Evolutionary conservation across 2,113 vertebrate species (phyloP), one percentile per base, ranked within the genome.

Genomic region (Equus quagga): DNA sequence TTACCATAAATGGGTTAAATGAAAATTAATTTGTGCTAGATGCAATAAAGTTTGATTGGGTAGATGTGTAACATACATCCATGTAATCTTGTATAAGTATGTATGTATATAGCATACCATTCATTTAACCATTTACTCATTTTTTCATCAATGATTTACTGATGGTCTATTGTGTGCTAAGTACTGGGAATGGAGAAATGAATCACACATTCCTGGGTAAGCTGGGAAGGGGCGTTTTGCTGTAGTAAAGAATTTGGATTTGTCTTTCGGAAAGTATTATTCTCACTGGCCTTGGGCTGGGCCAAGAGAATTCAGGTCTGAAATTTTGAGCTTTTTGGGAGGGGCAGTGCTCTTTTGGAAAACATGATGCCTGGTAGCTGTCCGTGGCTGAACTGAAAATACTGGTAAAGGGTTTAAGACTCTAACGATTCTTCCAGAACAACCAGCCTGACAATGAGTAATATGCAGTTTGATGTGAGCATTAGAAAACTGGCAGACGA

Each of bases 391-490:
- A 82, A 90, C 26, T 90, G 86, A 73, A 98, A 97, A 93, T 15
- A 91, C 9, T 33, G 41, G 6, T 75, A 95, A 87, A 79, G 90
- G 76, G 82, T 84, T 51, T 93, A 97, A 98, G 31, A 96, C 91
- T 95, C 91, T 96, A 98, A 64, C 3, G 60, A 93, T 96, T 98
- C 89, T 98, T 98, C 97, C 93, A 88, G 84, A 96, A 96, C 94
- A 98, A 87, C 51, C 31, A 67, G 75, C 51, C 86, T 97, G 97
- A 98, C 91, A 96, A 98, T 98, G 94, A 98, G 65, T 98, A 97
- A 92, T 94, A 93, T 15, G 28, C 92, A 89, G 73, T 96, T 98
- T 98, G 95, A 98, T 97, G 64, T 98, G 97, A 98, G 82, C 98
- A 98, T 62, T 95, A 95, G 93, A 98, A 98, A 98, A 96, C 46